Evolutionary conservation across 2,113 vertebrate species (phyloP).

Genomic region (Bos javanicus): DNA sequence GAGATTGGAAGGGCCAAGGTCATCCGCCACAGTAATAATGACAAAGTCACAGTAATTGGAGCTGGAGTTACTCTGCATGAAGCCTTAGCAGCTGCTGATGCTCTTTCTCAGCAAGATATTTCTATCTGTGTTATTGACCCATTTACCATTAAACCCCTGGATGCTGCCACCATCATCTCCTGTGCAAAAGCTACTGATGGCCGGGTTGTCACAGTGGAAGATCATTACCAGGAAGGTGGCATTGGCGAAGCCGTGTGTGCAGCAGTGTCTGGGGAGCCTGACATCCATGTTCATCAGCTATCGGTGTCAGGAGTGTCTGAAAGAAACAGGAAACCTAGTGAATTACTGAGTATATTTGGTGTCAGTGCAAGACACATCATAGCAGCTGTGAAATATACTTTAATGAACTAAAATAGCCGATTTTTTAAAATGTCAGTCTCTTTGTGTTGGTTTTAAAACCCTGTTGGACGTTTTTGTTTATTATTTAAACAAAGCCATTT

Average conservation of each 20-base stretch:
- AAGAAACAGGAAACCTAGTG: constrained; percentile 85
- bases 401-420: constrained; percentile 79
- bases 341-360: constrained; percentile 87
- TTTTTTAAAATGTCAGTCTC: not conserved
- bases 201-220: constrained; percentile 89
- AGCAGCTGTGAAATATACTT: constrained; percentile 80
- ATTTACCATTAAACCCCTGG: constrained; percentile 92
- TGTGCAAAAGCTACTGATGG: constrained; percentile 85
- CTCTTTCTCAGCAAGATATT: constrained; percentile 85
- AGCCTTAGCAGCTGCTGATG: constrained; percentile 85
- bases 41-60: constrained; percentile 87
- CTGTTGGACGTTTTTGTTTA: not conserved
- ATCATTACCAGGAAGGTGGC: constrained; percentile 91
- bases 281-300: constrained; percentile 83
- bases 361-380: constrained; percentile 87
- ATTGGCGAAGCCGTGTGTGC: constrained; percentile 88
- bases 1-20: constrained; percentile 88
- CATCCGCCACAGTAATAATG: constrained; percentile 81
- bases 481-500: not conserved
- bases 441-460: not conserved
- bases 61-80: constrained; percentile 91
- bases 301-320: constrained; percentile 82
- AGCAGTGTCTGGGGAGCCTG: constrained; percentile 83
- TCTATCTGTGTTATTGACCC: constrained; percentile 88
- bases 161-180: constrained; percentile 84